Percentiles rank a stretch among this genome's conserved stretches.
Conservation (phyloP, 2,797 vertebrate species). For the Myioborus miniatus region DNA sequence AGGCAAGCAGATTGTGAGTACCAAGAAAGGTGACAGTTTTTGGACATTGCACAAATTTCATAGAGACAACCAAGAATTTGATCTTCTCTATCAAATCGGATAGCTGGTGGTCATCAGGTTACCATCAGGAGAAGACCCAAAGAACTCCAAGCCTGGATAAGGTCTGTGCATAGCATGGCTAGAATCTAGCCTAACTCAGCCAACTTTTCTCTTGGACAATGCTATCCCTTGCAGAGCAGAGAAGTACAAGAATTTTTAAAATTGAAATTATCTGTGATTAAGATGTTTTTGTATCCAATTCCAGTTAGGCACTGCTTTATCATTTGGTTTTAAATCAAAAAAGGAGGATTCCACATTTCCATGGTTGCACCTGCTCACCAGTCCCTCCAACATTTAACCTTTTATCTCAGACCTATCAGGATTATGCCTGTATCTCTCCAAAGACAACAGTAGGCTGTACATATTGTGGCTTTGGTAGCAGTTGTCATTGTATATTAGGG, state of each 20-base stretch:
- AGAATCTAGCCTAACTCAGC: background rate
- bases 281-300: background rate
- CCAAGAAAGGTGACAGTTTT: background rate
- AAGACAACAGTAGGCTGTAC: background rate
- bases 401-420: background rate
- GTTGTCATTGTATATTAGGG: background rate
- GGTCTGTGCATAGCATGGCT: background rate
- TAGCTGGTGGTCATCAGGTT: background rate
- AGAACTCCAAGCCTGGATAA: background rate
- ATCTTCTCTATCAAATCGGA: background rate
- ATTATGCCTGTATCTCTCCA: rapidly evolving
- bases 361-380: background rate
- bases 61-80: background rate
- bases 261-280: background rate
- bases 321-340: background rate
- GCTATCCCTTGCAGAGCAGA: background rate
- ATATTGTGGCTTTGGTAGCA: background rate
- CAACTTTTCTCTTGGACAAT: background rate
- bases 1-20: background rate
- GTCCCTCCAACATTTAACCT: background rate
- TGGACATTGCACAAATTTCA: background rate
- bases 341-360: background rate
- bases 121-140: background rate
- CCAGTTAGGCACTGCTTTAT: background rate
- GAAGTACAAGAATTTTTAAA: background rate